phyloP scores from a whole-genome alignment of 2,113 vertebrate species.

The Cebus imitator region DNA sequence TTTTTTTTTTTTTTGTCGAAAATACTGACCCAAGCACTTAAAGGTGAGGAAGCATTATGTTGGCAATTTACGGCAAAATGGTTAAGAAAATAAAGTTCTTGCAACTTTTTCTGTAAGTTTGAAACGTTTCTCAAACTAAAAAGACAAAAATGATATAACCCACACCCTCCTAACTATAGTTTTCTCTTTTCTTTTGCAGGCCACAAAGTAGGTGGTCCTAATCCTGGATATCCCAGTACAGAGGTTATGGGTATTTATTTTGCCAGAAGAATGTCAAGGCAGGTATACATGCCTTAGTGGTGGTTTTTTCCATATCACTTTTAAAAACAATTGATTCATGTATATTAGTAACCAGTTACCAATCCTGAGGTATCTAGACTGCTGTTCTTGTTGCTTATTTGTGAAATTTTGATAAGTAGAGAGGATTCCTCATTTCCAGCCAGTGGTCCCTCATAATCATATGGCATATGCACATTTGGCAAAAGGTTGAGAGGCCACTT shows the following conservation, averaged over 20 bases:
- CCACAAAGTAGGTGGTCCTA: not conserved
- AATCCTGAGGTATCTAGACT: not conserved
- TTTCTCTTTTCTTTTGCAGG: not conserved
- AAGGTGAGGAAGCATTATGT: not conserved
- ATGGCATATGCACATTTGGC: not conserved
- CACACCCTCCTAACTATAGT: not conserved
- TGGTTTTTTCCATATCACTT: not conserved
- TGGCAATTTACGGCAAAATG: not conserved
- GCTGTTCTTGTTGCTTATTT: not conserved
- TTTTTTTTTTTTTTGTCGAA: not conserved
- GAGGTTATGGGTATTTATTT: not conserved
- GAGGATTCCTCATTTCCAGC: not conserved
- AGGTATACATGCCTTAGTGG: not conserved
- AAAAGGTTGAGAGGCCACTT: not conserved
- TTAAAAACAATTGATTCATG: not conserved
- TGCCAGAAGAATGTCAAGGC: not conserved
- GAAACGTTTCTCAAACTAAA: not conserved
- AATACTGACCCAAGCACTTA: not conserved
- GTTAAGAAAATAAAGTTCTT: not conserved
- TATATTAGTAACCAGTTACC: not conserved
- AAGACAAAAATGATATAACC: not conserved
- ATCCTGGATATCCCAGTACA: not conserved
- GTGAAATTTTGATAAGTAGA: not conserved
- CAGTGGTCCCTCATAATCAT: not conserved
- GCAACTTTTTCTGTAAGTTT: not conserved